Conservation (phyloP, 2,113 vertebrate species). For the Rhinolophus ferrumequinum region DNA sequence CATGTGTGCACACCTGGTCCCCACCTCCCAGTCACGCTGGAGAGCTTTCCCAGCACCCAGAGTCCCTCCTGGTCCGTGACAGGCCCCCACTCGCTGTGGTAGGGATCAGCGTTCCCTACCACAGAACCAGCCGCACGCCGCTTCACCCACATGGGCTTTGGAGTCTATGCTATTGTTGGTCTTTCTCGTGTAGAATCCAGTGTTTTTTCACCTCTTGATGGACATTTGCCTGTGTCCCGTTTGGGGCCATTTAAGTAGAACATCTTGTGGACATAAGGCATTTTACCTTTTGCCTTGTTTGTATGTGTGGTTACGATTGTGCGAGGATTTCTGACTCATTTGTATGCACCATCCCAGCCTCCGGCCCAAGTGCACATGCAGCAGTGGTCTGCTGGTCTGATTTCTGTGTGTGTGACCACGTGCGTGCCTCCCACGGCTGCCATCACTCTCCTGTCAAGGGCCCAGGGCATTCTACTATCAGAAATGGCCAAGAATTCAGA, state of each 20-base stretch:
- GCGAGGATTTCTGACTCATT: accelerated
- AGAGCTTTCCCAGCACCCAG: too few species aligned
- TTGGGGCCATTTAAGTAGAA: accelerated
- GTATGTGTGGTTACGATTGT: neutral
- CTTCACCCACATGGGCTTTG: too few species aligned
- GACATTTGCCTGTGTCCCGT: neutral
- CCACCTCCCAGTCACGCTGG: too few species aligned
- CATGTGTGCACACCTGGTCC: too few species aligned
- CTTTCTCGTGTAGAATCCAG: too few species aligned
- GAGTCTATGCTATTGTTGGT: too few species aligned
- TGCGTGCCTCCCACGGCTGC: accelerated
- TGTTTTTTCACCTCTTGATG: accelerated
- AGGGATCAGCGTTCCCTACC: too few species aligned
- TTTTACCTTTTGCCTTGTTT: neutral
- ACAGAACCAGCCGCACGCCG: too few species aligned
- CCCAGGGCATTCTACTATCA: neutral
- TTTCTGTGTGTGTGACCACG: accelerated
- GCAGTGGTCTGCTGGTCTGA: neutral
- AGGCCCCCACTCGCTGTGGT: too few species aligned
- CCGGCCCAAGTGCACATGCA: accelerated
- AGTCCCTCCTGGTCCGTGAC: too few species aligned
- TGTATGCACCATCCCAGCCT: neutral
- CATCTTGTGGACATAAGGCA: neutral
- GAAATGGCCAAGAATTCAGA: neutral
- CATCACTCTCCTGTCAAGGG: neutral